Evolutionary conservation across 2,888 invertebrate species (phyloP).

Genomic region (Pristionchus exspectatus): DNA sequence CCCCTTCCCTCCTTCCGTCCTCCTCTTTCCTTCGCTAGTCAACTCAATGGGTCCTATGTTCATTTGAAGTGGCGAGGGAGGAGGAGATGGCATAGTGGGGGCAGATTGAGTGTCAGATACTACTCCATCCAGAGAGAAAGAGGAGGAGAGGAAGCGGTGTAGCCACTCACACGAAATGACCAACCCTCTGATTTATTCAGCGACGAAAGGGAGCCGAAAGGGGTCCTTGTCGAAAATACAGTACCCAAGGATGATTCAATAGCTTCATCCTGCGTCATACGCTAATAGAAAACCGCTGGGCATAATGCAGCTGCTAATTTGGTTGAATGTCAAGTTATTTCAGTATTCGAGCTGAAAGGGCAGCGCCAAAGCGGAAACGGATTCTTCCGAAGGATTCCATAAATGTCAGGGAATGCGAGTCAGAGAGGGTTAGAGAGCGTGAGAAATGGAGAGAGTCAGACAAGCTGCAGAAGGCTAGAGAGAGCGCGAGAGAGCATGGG

Average conservation of each 20-base stretch:
- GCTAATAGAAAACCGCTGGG: background rate
- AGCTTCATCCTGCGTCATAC: background rate
- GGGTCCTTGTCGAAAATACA: background rate
- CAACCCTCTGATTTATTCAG: background rate
- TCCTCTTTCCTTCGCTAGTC: background rate
- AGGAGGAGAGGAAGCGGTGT: conserved; percentile 7
- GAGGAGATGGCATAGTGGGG: conserved; percentile 38
- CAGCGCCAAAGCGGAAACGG: background rate
- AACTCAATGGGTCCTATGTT: conserved; percentile 51
- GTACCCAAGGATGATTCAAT: background rate
- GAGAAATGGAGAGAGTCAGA: background rate
- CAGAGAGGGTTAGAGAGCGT: background rate
- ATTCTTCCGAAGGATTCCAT: background rate
- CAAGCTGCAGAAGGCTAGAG: too few relatives aligned
- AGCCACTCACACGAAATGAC: background rate
- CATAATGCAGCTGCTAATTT: background rate
- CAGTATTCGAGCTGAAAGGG: background rate
- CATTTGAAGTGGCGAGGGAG: conserved; percentile 50
- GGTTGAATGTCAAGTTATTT: background rate
- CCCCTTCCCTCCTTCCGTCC: background rate
- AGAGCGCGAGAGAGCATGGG: background rate
- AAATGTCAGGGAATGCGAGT: too few relatives aligned
- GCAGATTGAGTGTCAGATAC: conserved; percentile 50
- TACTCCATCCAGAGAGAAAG: background rate
- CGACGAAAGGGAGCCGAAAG: background rate